Percentiles rank a stretch among this genome's conserved stretches.
phyloP scores from a whole-genome alignment of 2,888 invertebrate species.

The Trisateles emortualis region DNA sequence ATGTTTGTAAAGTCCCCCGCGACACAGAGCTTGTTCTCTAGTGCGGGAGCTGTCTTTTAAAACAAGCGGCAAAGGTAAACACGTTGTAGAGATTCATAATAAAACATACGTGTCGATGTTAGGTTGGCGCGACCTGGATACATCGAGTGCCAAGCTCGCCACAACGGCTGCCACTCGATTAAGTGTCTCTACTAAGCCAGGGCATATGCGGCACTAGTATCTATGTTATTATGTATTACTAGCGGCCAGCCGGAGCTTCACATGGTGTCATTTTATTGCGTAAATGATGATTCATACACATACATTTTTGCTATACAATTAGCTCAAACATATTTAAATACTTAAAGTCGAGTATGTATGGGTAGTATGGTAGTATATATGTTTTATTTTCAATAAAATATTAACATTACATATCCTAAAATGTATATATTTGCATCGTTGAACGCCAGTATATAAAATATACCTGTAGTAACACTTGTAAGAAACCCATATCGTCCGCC shows the following conservation, averaged over 20 bases:
- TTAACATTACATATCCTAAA: no score
- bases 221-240: not conserved
- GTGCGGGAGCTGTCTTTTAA: no score
- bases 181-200: constrained; percentile 5
- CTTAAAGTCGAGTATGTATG: no score
- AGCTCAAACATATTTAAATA: no score
- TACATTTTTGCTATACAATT: no score
- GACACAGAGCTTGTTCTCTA: no score
- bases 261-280: no score
- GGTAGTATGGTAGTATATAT: no score
- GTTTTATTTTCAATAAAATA: no score
- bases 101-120: constrained; percentile 7
- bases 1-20: no score
- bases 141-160: constrained; percentile 7
- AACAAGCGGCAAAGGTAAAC: not conserved
- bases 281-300: no score
- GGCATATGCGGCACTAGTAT: constrained; percentile 1
- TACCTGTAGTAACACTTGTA: constrained; percentile 14
- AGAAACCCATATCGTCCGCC: constrained; percentile 19
- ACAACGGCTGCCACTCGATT: constrained; percentile 14
- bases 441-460: not conserved
- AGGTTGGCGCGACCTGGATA: constrained; percentile 20
- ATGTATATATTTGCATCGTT: not conserved
- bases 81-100: not conserved
- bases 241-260: no score